Percentiles rank a stretch among this genome's conserved stretches.
Evolutionary conservation across 2,888 invertebrate species (phyloP).

Genomic region (Rosalia funebris): DNA sequence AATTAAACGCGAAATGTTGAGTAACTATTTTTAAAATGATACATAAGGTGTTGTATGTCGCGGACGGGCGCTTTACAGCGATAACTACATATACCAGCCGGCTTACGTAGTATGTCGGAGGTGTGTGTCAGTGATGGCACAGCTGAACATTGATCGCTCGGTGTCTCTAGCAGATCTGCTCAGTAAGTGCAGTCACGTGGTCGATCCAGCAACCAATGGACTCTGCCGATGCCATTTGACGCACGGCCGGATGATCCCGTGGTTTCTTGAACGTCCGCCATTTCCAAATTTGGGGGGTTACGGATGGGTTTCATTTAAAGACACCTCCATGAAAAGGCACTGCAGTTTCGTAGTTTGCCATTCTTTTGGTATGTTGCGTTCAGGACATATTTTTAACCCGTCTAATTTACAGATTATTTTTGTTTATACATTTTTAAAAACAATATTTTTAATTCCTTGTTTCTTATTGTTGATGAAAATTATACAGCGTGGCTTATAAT

Average conservation of each 20-base stretch:
- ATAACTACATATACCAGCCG: constrained; percentile 43
- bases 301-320: constrained; percentile 69
- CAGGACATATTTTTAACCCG: not conserved
- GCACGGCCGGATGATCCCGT: constrained; percentile 66
- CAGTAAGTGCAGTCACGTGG: constrained; percentile 72
- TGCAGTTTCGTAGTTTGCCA: constrained; percentile 67
- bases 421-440: too few species aligned
- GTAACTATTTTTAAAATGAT: too few species aligned
- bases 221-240: constrained; percentile 66
- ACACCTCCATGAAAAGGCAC: constrained; percentile 70
- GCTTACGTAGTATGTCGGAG: constrained; percentile 57
- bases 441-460: too few species aligned
- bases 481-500: too few species aligned
- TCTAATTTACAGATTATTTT: too few species aligned
- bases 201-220: constrained; percentile 70
- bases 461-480: too few species aligned
- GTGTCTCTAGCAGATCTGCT: constrained; percentile 70
- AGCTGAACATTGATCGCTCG: constrained; percentile 71
- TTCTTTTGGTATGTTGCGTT: constrained; percentile 57
- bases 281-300: constrained; percentile 71
- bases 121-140: constrained; percentile 73
- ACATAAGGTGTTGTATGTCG: constrained; percentile 22
- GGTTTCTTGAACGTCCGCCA: constrained; percentile 73
- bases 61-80: constrained; percentile 8
- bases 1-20: too few species aligned